phyloP scores from a whole-genome alignment of 2,113 vertebrate genomes.

The Bufo gargarizans region DNA sequence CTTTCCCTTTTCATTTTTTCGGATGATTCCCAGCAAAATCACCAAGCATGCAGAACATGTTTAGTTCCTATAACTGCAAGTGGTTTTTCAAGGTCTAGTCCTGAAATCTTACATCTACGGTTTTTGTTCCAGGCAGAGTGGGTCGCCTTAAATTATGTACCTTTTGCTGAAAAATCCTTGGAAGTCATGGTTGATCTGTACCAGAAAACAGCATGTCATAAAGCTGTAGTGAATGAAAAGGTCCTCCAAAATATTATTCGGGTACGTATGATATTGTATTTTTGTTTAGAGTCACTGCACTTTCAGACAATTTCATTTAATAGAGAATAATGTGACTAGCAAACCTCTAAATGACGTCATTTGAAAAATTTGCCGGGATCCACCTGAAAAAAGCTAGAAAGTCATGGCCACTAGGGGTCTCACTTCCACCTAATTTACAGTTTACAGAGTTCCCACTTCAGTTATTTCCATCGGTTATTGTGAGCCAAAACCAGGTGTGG shows the following conservation, averaged over 20 bases:
- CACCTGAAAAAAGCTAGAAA: too few species aligned
- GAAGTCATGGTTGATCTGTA: conserved; percentile 97
- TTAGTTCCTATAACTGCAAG: conserved; percentile 51
- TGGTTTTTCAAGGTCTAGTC: not conserved
- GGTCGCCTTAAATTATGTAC: conserved; percentile 99
- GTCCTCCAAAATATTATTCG: conserved; percentile 95
- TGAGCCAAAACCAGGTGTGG: too few species aligned
- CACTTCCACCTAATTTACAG: too few species aligned
- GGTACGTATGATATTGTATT: conserved; percentile 72
- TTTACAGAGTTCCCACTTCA: too few species aligned
- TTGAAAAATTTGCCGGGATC: too few species aligned
- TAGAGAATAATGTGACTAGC: too few species aligned
- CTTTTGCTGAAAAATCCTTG: conserved; percentile 95
- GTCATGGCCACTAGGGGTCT: too few species aligned
- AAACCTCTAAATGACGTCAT: too few species aligned
- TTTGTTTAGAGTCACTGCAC: too few species aligned
- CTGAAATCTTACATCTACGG: conserved; percentile 52
- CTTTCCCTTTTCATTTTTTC: conserved; percentile 55
- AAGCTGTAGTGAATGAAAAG: conserved; percentile 95
- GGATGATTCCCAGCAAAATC: conserved; percentile 63
- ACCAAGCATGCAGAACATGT: conserved; percentile 70
- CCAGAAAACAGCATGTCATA: conserved; percentile 98
- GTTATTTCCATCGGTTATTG: too few species aligned
- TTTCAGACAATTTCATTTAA: too few species aligned
- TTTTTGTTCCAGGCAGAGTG: conserved; percentile 88